These are phyloP conservation scores for Platichthys flesus DNA, from an alignment of 2,113 vertebrate species.

Conservation along the genomic window DNA sequence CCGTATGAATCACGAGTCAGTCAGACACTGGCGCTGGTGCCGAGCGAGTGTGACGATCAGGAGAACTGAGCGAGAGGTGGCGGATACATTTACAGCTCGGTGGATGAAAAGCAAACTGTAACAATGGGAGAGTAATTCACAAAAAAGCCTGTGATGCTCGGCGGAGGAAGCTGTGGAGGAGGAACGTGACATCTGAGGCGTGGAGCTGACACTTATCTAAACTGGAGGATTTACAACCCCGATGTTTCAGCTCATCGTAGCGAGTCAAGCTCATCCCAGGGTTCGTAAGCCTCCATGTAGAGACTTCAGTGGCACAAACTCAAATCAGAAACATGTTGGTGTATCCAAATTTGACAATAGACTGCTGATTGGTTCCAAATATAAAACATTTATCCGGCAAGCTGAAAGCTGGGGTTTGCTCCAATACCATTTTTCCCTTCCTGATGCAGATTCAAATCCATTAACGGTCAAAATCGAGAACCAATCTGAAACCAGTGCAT, in stretches of 20 bases:
- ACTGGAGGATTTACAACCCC: conserved; percentile 22
- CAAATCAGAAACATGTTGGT: not conserved
- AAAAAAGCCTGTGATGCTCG: conserved; percentile 73
- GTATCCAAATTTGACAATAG: conserved; percentile 8
- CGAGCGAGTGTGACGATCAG: conserved; percentile 36
- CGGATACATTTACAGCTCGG: conserved; percentile 50
- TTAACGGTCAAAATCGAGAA: no score
- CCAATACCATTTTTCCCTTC: no score
- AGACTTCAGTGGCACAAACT: not conserved
- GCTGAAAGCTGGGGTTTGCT: not conserved
- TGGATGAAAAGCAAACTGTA: conserved; percentile 58
- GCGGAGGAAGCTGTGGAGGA: conserved; percentile 48
- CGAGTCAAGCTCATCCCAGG: not conserved
- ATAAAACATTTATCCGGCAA: not conserved
- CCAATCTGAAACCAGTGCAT: no score
- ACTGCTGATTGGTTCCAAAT: conserved; percentile 26
- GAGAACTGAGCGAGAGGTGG: conserved; percentile 42
- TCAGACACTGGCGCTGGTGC: conserved; percentile 48
- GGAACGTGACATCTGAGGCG: conserved; percentile 49
- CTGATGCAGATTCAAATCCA: no score
- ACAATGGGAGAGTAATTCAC: conserved; percentile 67
- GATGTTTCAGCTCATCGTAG: not conserved
- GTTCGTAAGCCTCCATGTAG: not conserved
- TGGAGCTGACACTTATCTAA: conserved; percentile 61
- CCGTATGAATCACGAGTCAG: conserved; percentile 53